phyloP scores from a whole-genome alignment of 2,797 vertebrate species.

The Sebastes iracundus region DNA sequence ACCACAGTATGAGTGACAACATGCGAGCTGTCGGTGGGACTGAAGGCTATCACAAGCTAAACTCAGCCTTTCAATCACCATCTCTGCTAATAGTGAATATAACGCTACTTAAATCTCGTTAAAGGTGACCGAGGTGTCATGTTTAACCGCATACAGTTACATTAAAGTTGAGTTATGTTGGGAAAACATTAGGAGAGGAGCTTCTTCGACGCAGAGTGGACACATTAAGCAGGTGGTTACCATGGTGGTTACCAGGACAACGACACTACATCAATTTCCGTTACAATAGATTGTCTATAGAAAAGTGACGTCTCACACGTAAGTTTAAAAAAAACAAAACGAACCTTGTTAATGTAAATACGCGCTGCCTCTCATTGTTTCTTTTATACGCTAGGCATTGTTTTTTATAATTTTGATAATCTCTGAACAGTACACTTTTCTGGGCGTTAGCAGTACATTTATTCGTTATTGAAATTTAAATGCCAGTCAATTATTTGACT shows the following conservation, averaged over 20 bases:
- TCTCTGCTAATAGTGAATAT: background rate
- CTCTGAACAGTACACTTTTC: background rate
- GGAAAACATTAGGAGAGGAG: background rate
- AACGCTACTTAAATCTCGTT: background rate
- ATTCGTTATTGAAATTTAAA: background rate
- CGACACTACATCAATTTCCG: background rate
- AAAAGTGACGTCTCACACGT: rapidly evolving
- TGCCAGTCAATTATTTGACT: rapidly evolving
- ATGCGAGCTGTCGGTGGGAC: conserved; percentile 75
- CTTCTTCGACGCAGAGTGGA: background rate
- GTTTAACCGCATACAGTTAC: no score
- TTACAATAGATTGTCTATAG: conserved; percentile 25
- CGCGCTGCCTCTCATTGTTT: background rate
- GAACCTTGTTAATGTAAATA: background rate
- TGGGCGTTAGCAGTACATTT: background rate
- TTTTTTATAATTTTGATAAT: no score
- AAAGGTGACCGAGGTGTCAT: background rate
- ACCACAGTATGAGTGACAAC: conserved; percentile 65
- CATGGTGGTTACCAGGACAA: conserved; percentile 47
- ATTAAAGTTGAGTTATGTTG: background rate
- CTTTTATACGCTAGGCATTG: rapidly evolving
- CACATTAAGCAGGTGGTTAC: conserved; percentile 10
- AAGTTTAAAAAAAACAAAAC: no score
- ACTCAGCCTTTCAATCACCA: conserved; percentile 67
- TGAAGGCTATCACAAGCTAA: conserved; percentile 50